These are phyloP conservation scores for Antechinus flavipes DNA, from an alignment of 2,113 vertebrate species.

Conservation along the genomic window DNA sequence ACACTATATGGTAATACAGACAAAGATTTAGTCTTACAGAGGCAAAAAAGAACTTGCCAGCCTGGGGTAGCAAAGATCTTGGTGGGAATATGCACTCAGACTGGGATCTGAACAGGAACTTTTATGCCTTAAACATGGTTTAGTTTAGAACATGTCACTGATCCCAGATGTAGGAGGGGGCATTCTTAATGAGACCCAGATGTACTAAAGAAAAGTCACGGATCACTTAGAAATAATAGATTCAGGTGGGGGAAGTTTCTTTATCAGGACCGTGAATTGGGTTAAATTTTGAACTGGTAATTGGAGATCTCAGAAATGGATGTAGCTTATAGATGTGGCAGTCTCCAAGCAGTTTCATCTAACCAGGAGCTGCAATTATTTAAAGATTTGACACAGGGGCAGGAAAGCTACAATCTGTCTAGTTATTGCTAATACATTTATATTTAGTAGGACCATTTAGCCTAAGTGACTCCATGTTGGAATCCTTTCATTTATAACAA, in stretches of 20 bases:
- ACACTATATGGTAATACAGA: background rate
- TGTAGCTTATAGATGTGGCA: background rate
- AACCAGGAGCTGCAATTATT: background rate
- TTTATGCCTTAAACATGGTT: background rate
- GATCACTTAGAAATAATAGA: background rate
- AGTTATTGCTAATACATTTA: background rate
- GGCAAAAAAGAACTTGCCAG: background rate
- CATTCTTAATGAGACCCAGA: background rate
- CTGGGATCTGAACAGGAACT: background rate
- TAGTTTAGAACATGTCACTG: background rate
- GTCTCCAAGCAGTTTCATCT: background rate
- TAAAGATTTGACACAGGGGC: background rate
- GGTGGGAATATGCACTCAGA: background rate
- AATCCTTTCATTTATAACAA: background rate
- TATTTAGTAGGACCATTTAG: background rate
- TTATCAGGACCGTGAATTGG: background rate
- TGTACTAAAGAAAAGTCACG: background rate
- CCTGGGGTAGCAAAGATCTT: background rate
- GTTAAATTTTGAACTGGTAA: background rate
- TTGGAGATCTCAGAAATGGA: background rate
- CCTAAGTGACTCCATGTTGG: background rate
- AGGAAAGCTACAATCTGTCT: background rate
- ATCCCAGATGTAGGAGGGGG: background rate
- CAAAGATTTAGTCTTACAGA: background rate
- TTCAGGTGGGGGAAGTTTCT: background rate